These are phyloP conservation scores for Cyrtorhinus lividipennis DNA, from an alignment of 1,140 invertebrate species.

Conservation along the genomic window DNA sequence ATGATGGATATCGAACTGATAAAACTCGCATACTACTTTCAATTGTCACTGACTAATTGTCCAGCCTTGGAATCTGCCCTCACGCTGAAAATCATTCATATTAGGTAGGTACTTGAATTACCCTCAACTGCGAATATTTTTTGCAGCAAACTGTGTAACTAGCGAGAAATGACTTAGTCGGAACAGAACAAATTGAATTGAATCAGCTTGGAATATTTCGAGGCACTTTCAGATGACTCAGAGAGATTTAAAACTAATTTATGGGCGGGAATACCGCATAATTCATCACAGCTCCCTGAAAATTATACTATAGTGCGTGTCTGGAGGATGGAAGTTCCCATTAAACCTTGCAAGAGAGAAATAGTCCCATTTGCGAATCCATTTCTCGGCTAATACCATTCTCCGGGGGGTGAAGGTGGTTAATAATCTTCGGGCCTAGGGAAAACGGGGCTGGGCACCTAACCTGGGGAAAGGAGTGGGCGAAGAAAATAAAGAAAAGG, in stretches of 20 bases:
- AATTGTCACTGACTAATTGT: no score
- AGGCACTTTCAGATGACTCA: not conserved
- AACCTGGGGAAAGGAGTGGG: not conserved
- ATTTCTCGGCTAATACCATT: slow-evolving; percentile 1
- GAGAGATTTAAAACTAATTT: not conserved
- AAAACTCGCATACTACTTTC: no score
- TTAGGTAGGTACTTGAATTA: no score
- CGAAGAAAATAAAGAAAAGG: not conserved
- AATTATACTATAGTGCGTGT: slow-evolving; percentile 3
- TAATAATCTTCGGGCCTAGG: not conserved
- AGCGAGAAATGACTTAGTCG: no score
- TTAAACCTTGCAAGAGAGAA: not conserved
- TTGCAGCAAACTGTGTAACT: no score
- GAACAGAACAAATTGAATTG: no score
- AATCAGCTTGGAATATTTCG: no score
- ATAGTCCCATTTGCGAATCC: slow-evolving; percentile 6
- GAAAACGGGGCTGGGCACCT: not conserved
- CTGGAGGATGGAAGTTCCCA: not conserved
- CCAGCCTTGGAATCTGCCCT: no score
- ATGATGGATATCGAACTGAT: no score
- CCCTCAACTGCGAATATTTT: no score
- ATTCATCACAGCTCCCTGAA: not conserved
- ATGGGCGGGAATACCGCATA: not conserved
- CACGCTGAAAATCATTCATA: no score
- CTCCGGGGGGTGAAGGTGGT: not conserved